Evolutionary conservation across 1,140 invertebrate genomes (phyloP).

Genomic region (Maconellicoccus hirsutus): DNA sequence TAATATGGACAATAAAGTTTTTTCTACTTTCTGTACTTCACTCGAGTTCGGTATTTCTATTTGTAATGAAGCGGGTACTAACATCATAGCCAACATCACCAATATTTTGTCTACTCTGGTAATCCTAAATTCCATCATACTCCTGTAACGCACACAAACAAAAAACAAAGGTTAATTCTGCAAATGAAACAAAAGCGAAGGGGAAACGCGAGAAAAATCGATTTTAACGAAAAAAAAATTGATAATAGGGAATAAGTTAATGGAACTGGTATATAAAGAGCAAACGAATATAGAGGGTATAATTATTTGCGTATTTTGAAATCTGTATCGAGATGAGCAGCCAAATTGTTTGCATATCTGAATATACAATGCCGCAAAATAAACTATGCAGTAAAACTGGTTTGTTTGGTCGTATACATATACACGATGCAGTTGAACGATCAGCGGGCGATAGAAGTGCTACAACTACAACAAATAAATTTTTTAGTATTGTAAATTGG

Average conservation of each 20-base stretch:
- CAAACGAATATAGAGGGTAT: not conserved
- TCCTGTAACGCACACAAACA: conserved; percentile 6
- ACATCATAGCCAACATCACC: conserved; percentile 11
- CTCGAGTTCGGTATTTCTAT: not conserved
- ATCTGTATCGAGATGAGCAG: conserved; percentile 18
- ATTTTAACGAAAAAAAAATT: not conserved
- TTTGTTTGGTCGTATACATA: conserved; percentile 16
- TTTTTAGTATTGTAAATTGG: not conserved
- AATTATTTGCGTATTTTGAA: conserved; percentile 12
- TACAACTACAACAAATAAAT: conserved; percentile 13
- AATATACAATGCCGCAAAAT: conserved; percentile 20
- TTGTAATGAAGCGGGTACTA: conserved; percentile 6
- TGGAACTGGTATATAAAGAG: conserved; percentile 4
- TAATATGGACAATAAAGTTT: conserved; percentile 57
- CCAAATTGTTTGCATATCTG: conserved; percentile 20
- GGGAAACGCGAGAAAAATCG: not conserved
- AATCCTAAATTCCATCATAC: conserved; percentile 15
- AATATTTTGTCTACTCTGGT: not conserved
- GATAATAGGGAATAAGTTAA: not conserved
- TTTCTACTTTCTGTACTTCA: conserved; percentile 41
- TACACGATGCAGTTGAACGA: conserved; percentile 8
- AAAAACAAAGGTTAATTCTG: not conserved
- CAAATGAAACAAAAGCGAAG: not conserved
- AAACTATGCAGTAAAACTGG: conserved; percentile 22
- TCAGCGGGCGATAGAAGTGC: not conserved